A percentile compares a stretch with the other conserved stretches of the same genome.
These are phyloP conservation scores for Hipposideros armiger DNA, from an alignment of 2,113 vertebrate genomes.

Conservation along the genomic window DNA sequence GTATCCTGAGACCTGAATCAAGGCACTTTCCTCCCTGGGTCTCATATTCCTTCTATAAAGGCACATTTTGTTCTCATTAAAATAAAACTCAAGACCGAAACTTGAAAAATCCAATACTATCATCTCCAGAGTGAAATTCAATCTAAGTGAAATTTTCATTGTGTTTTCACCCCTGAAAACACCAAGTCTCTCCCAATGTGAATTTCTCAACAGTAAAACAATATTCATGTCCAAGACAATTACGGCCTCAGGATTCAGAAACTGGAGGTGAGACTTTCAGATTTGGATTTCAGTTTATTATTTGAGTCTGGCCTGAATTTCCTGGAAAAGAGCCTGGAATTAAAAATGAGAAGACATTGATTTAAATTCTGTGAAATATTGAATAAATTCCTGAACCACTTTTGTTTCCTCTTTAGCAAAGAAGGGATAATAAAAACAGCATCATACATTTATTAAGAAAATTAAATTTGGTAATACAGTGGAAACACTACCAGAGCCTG, in stretches of 20 bases:
- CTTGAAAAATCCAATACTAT: neutral
- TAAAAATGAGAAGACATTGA: conserved; percentile 55
- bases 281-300: conserved; percentile 54
- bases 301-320: neutral
- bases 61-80: conserved; percentile 58
- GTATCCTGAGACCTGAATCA: neutral
- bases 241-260: conserved; percentile 44
- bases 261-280: neutral
- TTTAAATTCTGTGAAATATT: conserved; percentile 58
- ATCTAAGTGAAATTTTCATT: conserved; percentile 5
- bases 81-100: conserved; percentile 50
- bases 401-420: conserved; percentile 32
- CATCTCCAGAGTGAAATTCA: conserved; percentile 55
- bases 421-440: neutral
- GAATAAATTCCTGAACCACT: neutral
- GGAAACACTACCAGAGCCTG: neutral
- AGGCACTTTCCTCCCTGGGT: neutral
- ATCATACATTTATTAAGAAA: neutral
- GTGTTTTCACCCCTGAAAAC: conserved; percentile 27
- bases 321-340: conserved; percentile 25
- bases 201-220: conserved; percentile 51
- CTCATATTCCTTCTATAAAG: neutral
- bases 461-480: neutral
- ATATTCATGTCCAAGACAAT: neutral
- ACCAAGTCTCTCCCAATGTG: conserved; percentile 35